Evolutionary conservation across 2,888 invertebrate genomes (phyloP).

Genomic region (Lamellibrachia satsuma): DNA sequence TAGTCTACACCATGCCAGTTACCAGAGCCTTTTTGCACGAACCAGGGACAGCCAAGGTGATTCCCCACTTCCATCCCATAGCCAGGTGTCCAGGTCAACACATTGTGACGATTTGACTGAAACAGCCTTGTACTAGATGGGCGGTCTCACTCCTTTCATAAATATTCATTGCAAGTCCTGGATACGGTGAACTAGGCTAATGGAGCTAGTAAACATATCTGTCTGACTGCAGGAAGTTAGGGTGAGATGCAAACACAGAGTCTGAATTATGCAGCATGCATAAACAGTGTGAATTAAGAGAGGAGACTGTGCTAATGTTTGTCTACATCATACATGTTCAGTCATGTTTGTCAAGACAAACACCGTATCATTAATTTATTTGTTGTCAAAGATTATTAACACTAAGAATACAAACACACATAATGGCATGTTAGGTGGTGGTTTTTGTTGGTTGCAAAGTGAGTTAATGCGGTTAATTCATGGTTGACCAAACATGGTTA

Average conservation of each 20-base stretch:
- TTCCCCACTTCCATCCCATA: not conserved
- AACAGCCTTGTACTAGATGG: not conserved
- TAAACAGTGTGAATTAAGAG: not conserved
- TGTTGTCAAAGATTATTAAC: not conserved
- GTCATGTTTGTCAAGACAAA: not conserved
- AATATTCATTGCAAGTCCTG: not conserved
- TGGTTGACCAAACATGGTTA: not conserved
- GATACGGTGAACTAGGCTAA: not conserved
- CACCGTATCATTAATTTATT: not conserved
- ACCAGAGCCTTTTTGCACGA: not conserved
- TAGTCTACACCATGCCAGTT: not conserved
- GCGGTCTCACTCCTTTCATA: not conserved
- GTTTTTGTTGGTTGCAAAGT: not conserved
- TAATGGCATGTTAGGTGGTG: not conserved
- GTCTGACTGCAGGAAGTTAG: not conserved
- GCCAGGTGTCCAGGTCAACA: not conserved
- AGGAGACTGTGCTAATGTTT: not conserved
- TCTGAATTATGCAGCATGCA: not conserved
- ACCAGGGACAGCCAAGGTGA: not conserved
- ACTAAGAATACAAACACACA: not conserved
- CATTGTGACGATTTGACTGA: not conserved
- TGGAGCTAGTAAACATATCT: not conserved
- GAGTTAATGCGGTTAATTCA: not conserved
- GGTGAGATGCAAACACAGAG: not conserved
- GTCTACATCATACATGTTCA: not conserved